These are phyloP conservation scores for Asobara japonica DNA, from an alignment of 1,140 invertebrate species.

Conservation along the genomic window DNA sequence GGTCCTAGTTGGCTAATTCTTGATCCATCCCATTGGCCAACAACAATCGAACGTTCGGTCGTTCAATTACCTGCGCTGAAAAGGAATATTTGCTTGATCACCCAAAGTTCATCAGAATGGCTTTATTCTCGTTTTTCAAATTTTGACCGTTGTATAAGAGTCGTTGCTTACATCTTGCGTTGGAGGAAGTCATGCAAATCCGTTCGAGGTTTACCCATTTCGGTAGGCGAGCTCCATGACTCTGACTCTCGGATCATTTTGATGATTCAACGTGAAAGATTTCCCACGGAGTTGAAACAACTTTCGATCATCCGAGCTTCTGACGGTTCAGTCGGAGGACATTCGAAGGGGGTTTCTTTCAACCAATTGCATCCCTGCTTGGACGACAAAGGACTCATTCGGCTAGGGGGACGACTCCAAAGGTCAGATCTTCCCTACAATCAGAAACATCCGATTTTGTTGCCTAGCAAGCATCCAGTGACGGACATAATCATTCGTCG, in stretches of 20 bases:
- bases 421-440: not conserved
- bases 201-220: not conserved
- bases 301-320: too few relatives aligned
- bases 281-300: too few relatives aligned
- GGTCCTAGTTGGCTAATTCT: conserved; percentile 31
- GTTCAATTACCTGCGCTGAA: conserved; percentile 27
- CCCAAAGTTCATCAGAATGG: not conserved
- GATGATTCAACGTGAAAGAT: too few relatives aligned
- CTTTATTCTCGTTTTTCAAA: conserved; percentile 12
- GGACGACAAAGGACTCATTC: conserved; percentile 50
- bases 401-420: conserved; percentile 38
- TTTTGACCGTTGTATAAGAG: conserved; percentile 15
- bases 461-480: not conserved
- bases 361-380: conserved; percentile 56
- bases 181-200: too few relatives aligned
- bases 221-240: not conserved
- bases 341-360: too few relatives aligned
- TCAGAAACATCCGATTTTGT: too few relatives aligned
- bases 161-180: too few relatives aligned
- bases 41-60: conserved; percentile 1
- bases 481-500: conserved; percentile 6
- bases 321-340: too few relatives aligned
- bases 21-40: not conserved
- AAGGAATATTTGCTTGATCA: not conserved
- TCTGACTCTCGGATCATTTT: not conserved